Evolutionary conservation across 2,888 invertebrate genomes (phyloP).

Genomic region (Herminia tarsipennalis): DNA sequence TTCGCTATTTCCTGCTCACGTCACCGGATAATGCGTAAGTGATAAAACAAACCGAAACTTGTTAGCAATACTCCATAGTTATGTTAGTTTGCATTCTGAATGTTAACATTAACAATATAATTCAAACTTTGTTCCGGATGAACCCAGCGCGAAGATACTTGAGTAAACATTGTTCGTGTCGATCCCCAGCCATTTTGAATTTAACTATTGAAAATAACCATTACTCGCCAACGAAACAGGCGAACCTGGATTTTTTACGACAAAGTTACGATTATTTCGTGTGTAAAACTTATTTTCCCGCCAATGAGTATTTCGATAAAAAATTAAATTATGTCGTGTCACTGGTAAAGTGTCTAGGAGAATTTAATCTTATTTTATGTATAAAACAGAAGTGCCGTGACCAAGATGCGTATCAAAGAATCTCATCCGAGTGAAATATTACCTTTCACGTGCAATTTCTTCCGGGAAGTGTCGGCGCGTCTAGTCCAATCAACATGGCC

Average conservation of each 20-base stretch:
- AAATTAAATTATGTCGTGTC: constrained; percentile 26
- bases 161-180: constrained; percentile 45
- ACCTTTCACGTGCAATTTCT: constrained; percentile 68
- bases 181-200: constrained; percentile 35
- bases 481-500: constrained; percentile 69
- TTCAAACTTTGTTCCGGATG: constrained; percentile 53
- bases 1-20: constrained; percentile 51
- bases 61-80: constrained; percentile 52
- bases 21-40: constrained; percentile 56
- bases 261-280: constrained; percentile 30
- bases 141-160: constrained; percentile 50
- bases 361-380: constrained; percentile 44
- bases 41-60: constrained; percentile 64
- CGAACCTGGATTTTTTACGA: constrained; percentile 28
- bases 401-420: constrained; percentile 58
- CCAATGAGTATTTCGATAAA: constrained; percentile 26
- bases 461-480: constrained; percentile 59
- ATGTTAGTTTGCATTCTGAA: constrained; percentile 57
- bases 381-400: constrained; percentile 49
- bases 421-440: constrained; percentile 64
- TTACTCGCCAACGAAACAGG: constrained; percentile 23
- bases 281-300: constrained; percentile 28
- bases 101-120: constrained; percentile 61
- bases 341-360: constrained; percentile 9
- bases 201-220: constrained; percentile 43